Conservation (phyloP, 2,113 vertebrate species). For the Andinoacara biseriatus region DNA sequence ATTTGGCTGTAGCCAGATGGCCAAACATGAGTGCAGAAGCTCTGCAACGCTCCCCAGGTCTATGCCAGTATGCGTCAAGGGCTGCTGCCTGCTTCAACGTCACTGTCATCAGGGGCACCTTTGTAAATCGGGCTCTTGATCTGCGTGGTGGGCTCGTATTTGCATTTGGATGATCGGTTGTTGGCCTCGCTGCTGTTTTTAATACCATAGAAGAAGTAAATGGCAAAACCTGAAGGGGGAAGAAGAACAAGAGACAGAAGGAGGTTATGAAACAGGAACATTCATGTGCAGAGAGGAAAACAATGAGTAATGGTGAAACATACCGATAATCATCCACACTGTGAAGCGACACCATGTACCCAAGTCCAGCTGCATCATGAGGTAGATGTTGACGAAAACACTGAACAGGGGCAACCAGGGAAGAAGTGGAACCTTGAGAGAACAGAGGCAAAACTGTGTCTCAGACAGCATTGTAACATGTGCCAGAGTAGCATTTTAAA, state of each 20-base stretch:
- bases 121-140: slow-evolving; percentile 77
- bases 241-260: neutral
- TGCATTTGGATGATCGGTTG: slow-evolving; percentile 48
- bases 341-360: slow-evolving; percentile 90
- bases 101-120: slow-evolving; percentile 61
- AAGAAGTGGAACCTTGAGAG: slow-evolving; percentile 88
- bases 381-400: slow-evolving; percentile 93
- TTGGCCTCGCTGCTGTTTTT: slow-evolving; percentile 84
- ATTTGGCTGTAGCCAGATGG: neutral
- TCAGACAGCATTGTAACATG: neutral
- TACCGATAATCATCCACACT: slow-evolving; percentile 90
- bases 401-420: slow-evolving; percentile 90
- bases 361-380: slow-evolving; percentile 92
- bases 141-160: slow-evolving; percentile 62
- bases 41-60: slow-evolving; percentile 23
- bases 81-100: slow-evolving; percentile 64
- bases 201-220: slow-evolving; percentile 93
- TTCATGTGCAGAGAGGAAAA: neutral
- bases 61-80: slow-evolving; percentile 51
- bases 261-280: neutral
- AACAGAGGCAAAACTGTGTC: neutral
- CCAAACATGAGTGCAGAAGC: slow-evolving; percentile 23
- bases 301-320: neutral
- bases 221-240: slow-evolving; percentile 83
- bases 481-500: too few species aligned